Percentiles rank a stretch among this genome's conserved stretches.
phyloP scores from a whole-genome alignment of 2,797 vertebrate genomes.

The Australoheros facetus region DNA sequence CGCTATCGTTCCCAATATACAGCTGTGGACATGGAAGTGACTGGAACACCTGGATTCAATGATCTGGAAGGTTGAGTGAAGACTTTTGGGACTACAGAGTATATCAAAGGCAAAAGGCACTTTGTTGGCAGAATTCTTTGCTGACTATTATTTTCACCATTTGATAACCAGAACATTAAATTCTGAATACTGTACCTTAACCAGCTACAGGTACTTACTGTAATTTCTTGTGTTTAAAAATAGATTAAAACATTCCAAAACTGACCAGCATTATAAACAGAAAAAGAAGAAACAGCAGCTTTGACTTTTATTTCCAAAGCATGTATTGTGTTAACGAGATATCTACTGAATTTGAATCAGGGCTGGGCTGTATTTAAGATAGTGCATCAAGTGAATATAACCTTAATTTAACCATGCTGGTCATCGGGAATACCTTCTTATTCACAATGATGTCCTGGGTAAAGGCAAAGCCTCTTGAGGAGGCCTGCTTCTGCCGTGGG shows the following conservation, averaged over 20 bases:
- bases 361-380: neutral
- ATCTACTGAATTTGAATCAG: neutral
- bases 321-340: neutral
- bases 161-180: accelerated
- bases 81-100: too few relatives aligned
- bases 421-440: neutral
- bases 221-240: neutral
- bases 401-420: neutral
- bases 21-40: too few relatives aligned
- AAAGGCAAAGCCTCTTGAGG: neutral
- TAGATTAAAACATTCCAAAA: neutral
- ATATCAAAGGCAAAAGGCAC: neutral
- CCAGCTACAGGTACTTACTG: neutral
- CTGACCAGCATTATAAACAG: neutral
- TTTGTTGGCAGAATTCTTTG: accelerated
- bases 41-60: too few relatives aligned
- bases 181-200: too few relatives aligned
- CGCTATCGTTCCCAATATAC: too few relatives aligned
- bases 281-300: neutral
- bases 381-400: neutral
- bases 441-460: neutral
- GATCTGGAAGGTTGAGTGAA: too few relatives aligned
- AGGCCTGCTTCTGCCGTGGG: neutral
- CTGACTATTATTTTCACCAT: neutral
- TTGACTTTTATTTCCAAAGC: neutral